Evolutionary conservation across 2,888 invertebrate species (phyloP).

Genomic region (Drosophila longiperda): DNA sequence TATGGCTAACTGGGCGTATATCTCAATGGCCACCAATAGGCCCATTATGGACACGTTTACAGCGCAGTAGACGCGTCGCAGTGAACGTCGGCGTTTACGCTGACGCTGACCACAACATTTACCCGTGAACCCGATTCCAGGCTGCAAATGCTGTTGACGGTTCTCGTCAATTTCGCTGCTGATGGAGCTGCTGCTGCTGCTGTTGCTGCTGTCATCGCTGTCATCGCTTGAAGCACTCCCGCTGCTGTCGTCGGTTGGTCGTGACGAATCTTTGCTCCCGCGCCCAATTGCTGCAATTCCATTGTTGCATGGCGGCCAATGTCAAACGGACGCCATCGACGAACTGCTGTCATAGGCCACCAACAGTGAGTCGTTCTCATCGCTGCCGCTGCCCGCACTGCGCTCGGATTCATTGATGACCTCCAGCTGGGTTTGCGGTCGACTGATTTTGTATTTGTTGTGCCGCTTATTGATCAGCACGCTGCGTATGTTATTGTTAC

Average conservation of each 20-base stretch:
- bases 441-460: constrained; percentile 83
- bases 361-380: constrained; percentile 85
- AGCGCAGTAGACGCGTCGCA: constrained; percentile 83
- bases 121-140: constrained; percentile 58
- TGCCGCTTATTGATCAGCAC: constrained; percentile 82
- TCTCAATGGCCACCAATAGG: constrained; percentile 83
- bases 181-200: constrained; percentile 16
- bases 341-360: constrained; percentile 85
- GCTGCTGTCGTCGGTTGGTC: constrained; percentile 25
- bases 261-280: constrained; percentile 16
- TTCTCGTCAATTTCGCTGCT: constrained; percentile 32
- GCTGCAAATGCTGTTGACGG: constrained; percentile 54
- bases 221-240: constrained; percentile 21
- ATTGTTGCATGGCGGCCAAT: constrained; percentile 82
- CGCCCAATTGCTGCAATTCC: constrained; percentile 75
- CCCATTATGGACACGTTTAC: constrained; percentile 83
- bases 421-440: constrained; percentile 82
- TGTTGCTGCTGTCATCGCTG: constrained; percentile 21
- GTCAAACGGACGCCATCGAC: constrained; percentile 85
- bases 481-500: constrained; percentile 82
- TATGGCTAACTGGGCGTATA: constrained; percentile 84
- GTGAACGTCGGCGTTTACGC: constrained; percentile 81
- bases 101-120: constrained; percentile 80
- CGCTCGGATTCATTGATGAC: constrained; percentile 84
- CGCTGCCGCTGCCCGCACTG: constrained; percentile 84